Conservation (phyloP, 2,113 vertebrate species). For the Aptenodytes patagonicus region DNA sequence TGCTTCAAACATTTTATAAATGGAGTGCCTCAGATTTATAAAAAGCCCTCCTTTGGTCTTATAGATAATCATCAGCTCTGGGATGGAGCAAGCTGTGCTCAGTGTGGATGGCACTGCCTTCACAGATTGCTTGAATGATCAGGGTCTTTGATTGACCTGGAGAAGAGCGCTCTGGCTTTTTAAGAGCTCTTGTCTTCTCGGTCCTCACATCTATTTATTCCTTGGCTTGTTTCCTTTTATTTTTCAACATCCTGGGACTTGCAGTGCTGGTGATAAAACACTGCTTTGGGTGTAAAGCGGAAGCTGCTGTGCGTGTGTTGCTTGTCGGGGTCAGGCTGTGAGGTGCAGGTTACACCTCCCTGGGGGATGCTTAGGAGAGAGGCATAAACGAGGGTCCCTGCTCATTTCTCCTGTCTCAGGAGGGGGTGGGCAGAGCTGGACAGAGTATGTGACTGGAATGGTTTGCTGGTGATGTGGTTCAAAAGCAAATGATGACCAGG, state of each 20-base stretch:
- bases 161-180: not conserved
- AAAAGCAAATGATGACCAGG: not conserved
- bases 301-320: not conserved
- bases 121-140: not conserved
- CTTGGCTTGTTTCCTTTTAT: not conserved
- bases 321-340: not conserved
- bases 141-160: not conserved
- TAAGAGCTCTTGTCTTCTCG: not conserved
- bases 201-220: not conserved
- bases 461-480: not conserved
- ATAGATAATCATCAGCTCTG: not conserved
- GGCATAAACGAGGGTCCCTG: fast-evolving
- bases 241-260: not conserved
- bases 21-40: not conserved
- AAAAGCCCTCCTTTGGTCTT: not conserved
- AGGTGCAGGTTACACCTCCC: not conserved
- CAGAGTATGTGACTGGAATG: not conserved
- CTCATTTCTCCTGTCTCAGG: not conserved
- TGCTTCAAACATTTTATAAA: not conserved
- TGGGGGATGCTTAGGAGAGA: not conserved
- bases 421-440: not conserved
- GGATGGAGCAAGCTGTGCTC: not conserved
- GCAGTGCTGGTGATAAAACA: not conserved
- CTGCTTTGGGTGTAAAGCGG: not conserved
- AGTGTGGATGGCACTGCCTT: not conserved